phyloP scores from a whole-genome alignment of 1,140 invertebrate species.

The Drosophila pallidifrons region DNA sequence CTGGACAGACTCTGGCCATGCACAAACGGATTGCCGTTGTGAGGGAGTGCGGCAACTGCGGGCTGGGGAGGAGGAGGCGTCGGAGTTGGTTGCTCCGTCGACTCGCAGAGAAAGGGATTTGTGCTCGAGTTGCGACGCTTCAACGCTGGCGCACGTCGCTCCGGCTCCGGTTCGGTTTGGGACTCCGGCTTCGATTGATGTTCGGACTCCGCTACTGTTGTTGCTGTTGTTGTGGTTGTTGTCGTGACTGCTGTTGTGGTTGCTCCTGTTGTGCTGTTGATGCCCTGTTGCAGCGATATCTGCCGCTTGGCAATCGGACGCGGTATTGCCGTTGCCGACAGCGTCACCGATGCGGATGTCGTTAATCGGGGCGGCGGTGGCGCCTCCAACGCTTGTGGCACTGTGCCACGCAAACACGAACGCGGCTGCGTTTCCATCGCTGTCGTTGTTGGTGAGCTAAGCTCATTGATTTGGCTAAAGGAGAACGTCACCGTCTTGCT shows the following conservation, averaged over 20 bases:
- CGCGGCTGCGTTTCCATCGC: slow-evolving; percentile 32
- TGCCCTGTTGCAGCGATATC: slow-evolving; percentile 64
- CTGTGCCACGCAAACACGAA: slow-evolving; percentile 30
- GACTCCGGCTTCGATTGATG: not conserved
- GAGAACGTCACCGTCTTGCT: slow-evolving; percentile 79
- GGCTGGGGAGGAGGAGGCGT: not conserved
- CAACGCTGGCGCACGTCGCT: slow-evolving; percentile 45
- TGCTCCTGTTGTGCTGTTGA: slow-evolving; percentile 25
- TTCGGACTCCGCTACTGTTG: no score
- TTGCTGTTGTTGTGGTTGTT: not conserved
- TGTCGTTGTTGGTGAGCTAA: slow-evolving; percentile 28
- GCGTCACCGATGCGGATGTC: slow-evolving; percentile 64
- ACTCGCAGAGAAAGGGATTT: slow-evolving; percentile 80
- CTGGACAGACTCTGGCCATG: slow-evolving; percentile 54
- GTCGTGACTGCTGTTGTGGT: no score
- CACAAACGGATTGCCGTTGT: slow-evolving; percentile 71
- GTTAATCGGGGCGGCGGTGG: slow-evolving; percentile 84
- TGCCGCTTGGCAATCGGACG: slow-evolving; percentile 74
- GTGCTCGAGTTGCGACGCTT: slow-evolving; percentile 78
- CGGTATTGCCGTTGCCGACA: slow-evolving; percentile 71
- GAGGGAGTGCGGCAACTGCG: not conserved
- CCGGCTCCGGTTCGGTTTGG: not conserved
- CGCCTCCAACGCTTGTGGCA: slow-evolving; percentile 75
- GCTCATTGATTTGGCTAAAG: slow-evolving; percentile 66
- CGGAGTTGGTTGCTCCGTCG: slow-evolving; percentile 36